Evolutionary conservation across 2,797 vertebrate genomes (phyloP).

Genomic region (Diglossa cyanea): DNA sequence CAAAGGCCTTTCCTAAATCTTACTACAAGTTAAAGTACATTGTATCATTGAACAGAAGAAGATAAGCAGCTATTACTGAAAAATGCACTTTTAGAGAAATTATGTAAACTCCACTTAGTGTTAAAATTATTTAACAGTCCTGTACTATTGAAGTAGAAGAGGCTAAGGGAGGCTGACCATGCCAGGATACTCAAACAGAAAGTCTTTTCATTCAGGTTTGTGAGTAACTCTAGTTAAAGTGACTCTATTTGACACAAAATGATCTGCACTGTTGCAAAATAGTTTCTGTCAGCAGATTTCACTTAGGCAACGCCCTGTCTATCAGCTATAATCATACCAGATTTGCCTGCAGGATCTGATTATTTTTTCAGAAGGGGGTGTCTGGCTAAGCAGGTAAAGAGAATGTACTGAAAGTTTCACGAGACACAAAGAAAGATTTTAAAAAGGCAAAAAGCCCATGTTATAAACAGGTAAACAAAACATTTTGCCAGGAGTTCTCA

Average conservation of each 20-base stretch:
- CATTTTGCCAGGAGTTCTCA: neutral
- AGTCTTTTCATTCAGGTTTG: neutral
- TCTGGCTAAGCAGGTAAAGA: neutral
- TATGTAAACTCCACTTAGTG: neutral
- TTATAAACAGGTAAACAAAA: neutral
- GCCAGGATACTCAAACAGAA: neutral
- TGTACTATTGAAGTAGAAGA: neutral
- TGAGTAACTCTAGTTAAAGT: conserved; percentile 11
- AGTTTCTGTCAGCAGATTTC: conserved; percentile 30
- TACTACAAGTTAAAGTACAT: neutral
- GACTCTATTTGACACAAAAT: conserved; percentile 5
- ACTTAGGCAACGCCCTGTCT: neutral
- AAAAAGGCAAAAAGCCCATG: neutral
- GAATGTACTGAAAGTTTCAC: neutral
- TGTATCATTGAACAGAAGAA: neutral
- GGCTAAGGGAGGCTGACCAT: neutral
- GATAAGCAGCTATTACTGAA: neutral
- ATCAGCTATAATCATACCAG: neutral
- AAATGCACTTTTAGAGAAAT: neutral
- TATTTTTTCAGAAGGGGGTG: neutral
- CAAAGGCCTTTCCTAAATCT: neutral
- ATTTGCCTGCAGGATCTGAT: neutral
- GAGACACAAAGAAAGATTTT: neutral
- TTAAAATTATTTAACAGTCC: neutral
- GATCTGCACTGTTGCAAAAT: neutral